phyloP scores from a whole-genome alignment of 2,888 invertebrate genomes.

The Cataglyphis altisquamis region DNA sequence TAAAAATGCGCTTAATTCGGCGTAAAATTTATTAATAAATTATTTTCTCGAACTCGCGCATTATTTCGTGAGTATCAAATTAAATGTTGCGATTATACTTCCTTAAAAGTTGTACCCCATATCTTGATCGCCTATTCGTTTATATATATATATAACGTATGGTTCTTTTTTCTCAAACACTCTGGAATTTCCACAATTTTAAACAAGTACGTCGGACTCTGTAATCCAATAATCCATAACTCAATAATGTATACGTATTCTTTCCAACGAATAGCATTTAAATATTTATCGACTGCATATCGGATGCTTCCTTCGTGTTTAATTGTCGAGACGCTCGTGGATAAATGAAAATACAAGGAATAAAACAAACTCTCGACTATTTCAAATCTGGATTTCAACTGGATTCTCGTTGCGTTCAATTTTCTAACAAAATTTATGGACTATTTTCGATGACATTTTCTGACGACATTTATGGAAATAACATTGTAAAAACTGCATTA shows the following conservation, averaged over 20 bases:
- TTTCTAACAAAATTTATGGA: background rate
- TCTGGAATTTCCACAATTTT: constrained; percentile 8
- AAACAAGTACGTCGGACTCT: background rate
- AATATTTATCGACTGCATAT: background rate
- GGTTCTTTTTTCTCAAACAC: background rate
- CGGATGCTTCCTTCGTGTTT: background rate
- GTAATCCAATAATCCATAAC: constrained; percentile 26
- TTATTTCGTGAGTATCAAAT: background rate
- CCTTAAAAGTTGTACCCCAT: background rate
- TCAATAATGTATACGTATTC: background rate
- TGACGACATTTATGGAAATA: background rate
- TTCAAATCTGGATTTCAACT: background rate
- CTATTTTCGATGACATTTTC: too few species aligned
- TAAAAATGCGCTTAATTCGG: constrained; percentile 26
- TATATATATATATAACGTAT: background rate
- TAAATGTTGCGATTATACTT: background rate
- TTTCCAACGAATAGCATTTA: background rate
- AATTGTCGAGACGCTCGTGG: background rate
- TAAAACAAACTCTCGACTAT: background rate
- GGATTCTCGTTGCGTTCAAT: background rate
- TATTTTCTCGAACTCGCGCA: background rate
- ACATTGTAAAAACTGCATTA: background rate
- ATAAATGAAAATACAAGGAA: background rate
- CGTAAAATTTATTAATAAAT: constrained; percentile 4
- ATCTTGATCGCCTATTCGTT: constrained; percentile 16